Evolutionary conservation across 2,888 invertebrate species (phyloP).

Genomic region (Aphrophora alni): DNA sequence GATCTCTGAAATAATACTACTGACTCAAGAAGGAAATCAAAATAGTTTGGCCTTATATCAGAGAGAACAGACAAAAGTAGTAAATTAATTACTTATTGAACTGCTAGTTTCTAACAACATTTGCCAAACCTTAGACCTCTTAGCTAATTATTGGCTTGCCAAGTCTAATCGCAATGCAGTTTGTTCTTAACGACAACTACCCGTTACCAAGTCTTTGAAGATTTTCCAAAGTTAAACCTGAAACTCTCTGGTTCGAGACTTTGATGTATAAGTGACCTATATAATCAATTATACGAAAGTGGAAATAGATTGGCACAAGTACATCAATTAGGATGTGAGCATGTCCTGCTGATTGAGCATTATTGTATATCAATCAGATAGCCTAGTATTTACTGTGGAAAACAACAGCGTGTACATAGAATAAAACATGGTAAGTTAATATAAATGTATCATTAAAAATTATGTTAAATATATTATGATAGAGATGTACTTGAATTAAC

Average conservation of each 20-base stretch:
- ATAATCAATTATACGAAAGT: background rate
- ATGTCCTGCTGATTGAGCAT: background rate
- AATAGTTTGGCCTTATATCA: background rate
- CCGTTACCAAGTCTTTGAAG: background rate
- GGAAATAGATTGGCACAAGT: background rate
- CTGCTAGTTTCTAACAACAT: background rate
- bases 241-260: background rate
- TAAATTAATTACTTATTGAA: background rate
- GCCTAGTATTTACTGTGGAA: background rate
- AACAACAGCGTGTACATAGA: background rate
- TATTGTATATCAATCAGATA: background rate
- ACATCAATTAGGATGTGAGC: background rate
- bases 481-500: no score
- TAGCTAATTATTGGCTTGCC: background rate
- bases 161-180: background rate
- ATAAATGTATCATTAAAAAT: no score
- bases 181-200: background rate
- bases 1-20: no score
- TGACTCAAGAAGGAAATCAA: background rate
- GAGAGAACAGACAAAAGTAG: background rate
- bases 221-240: background rate
- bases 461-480: no score
- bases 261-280: background rate
- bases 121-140: background rate
- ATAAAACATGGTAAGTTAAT: background rate